Conservation (phyloP, 2,797 vertebrate genomes). For the Sebastes flavidus region DNA sequence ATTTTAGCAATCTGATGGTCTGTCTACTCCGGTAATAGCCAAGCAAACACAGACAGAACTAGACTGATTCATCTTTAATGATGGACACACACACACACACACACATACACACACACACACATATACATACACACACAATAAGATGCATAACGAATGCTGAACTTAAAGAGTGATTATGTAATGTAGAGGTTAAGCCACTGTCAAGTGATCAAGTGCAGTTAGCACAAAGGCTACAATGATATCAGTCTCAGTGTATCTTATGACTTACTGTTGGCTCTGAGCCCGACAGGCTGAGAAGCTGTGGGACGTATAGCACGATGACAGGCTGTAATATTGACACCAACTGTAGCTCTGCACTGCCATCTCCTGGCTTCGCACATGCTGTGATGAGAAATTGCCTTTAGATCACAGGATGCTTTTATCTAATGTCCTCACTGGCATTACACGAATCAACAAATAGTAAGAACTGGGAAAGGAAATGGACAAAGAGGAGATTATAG, state of each 20-base stretch:
- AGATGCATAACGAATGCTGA: background rate
- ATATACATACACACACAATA: background rate
- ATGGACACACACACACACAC: background rate
- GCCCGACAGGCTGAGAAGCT: background rate
- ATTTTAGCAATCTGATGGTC: slow-evolving; percentile 69
- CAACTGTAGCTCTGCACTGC: slow-evolving; percentile 65
- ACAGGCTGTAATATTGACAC: background rate
- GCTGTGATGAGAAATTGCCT: background rate
- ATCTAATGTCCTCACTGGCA: background rate
- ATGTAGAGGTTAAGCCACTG: background rate
- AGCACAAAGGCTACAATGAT: background rate
- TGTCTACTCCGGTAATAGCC: slow-evolving; percentile 62
- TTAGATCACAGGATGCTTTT: background rate
- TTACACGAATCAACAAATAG: background rate
- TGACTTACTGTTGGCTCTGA: background rate
- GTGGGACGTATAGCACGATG: background rate
- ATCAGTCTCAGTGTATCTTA: background rate
- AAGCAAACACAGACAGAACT: slow-evolving; percentile 32
- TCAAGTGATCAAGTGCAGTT: background rate
- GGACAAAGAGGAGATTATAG: too few species aligned
- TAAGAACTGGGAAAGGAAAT: too few species aligned
- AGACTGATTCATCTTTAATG: slow-evolving; percentile 46
- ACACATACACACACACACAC: background rate
- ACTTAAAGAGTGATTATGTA: background rate
- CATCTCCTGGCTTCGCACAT: slow-evolving; percentile 65